phyloP scores from a whole-genome alignment of 1,140 invertebrate species.

The Platyura marginata region DNA sequence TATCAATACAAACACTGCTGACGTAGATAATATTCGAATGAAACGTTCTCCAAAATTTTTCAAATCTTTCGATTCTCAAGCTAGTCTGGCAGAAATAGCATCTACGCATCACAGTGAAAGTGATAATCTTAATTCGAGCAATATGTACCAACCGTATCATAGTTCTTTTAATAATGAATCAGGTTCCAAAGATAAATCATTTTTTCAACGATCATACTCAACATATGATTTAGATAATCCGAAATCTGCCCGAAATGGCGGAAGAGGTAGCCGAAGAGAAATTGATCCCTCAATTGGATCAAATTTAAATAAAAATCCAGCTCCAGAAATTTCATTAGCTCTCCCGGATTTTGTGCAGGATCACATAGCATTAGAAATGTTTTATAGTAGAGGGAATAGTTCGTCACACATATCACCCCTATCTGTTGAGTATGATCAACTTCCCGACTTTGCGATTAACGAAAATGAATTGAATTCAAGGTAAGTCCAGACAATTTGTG shows the following conservation, averaged over 20 bases:
- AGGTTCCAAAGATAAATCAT: too few species aligned
- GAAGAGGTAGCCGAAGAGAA: too few species aligned
- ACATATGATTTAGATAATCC: too few species aligned
- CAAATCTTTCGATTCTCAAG: background rate
- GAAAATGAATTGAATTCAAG: background rate
- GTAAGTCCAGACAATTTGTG: too few species aligned
- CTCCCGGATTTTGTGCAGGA: background rate
- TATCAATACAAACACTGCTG: background rate
- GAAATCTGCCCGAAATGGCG: too few species aligned
- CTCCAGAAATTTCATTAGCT: background rate
- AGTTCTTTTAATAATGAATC: too few species aligned
- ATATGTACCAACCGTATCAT: too few species aligned
- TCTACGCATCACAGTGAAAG: too few species aligned
- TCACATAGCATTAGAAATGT: background rate
- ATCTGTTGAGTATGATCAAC: background rate
- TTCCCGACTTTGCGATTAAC: background rate
- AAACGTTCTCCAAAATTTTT: background rate
- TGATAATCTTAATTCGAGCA: too few species aligned
- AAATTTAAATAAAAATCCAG: background rate
- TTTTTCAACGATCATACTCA: too few species aligned
- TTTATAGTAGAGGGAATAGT: background rate
- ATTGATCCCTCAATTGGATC: too few species aligned
- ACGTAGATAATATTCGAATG: background rate
- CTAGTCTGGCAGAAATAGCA: background rate
- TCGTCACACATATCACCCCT: background rate